Evolutionary conservation across 2,113 vertebrate species (phyloP).

Genomic region (Acrocephalus arundinaceus): DNA sequence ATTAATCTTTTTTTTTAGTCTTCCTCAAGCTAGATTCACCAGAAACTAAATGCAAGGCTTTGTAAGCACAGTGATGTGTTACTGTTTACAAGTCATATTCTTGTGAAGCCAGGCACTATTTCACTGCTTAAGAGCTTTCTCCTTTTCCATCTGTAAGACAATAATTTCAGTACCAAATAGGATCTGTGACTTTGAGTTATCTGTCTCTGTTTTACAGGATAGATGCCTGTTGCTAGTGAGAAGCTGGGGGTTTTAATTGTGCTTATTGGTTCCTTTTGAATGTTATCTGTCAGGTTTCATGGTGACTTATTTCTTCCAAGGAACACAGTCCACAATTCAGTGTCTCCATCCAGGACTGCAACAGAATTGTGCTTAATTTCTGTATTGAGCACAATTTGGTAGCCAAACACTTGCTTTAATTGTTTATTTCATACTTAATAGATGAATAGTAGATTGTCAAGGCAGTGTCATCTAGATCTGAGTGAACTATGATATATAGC

Average conservation of each 20-base stretch:
- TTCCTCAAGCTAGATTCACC: neutral
- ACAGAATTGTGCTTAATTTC: neutral
- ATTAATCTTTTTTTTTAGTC: no score
- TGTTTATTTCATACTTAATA: neutral
- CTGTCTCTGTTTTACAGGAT: neutral
- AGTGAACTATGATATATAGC: neutral
- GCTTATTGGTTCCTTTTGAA: neutral
- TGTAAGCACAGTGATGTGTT: neutral
- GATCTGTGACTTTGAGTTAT: neutral
- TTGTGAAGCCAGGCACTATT: neutral
- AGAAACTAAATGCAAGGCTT: neutral
- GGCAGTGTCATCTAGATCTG: neutral
- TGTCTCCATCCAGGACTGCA: neutral
- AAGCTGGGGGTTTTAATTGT: neutral
- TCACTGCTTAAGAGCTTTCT: neutral
- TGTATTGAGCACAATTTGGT: neutral
- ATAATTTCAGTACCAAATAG: neutral
- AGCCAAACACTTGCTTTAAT: neutral
- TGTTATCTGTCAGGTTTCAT: neutral
- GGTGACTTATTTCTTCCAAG: neutral
- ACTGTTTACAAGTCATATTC: neutral
- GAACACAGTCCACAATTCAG: neutral
- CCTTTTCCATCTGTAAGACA: neutral
- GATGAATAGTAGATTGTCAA: neutral
- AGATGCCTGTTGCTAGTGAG: neutral